Percentiles rank a stretch among this genome's conserved stretches.
These are phyloP conservation scores for Oryzias woworae DNA, from an alignment of 2,113 vertebrate genomes.

Conservation along the genomic window DNA sequence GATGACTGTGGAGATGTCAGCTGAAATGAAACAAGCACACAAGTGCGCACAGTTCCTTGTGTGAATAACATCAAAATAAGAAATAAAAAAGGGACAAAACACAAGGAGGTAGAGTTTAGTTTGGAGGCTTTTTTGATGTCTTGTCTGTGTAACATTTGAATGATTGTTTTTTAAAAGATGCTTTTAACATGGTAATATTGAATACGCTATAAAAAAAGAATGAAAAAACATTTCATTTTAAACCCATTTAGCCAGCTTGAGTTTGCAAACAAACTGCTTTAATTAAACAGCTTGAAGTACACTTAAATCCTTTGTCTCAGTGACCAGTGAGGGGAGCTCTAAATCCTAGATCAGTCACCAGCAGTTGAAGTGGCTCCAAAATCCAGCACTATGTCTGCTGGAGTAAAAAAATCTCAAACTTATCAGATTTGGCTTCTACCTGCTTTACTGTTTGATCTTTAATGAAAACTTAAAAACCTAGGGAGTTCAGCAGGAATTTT, in stretches of 20 bases:
- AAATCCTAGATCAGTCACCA: neutral
- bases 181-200: too few relatives aligned
- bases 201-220: too few relatives aligned
- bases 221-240: neutral
- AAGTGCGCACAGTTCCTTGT: conserved; percentile 43
- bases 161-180: too few relatives aligned
- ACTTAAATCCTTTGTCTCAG: too few relatives aligned
- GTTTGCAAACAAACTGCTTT: neutral
- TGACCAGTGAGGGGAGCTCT: conserved; percentile 7
- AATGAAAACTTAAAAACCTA: too few relatives aligned
- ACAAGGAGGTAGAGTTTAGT: conserved; percentile 7
- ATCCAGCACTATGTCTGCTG: too few relatives aligned
- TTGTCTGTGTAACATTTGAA: neutral
- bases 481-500: neutral
- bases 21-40: conserved; percentile 69
- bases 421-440: too few relatives aligned
- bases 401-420: too few relatives aligned
- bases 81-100: conserved; percentile 22
- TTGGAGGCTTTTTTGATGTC: neutral
- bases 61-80: conserved; percentile 41
- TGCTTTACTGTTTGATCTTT: too few relatives aligned
- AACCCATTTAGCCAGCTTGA: neutral
- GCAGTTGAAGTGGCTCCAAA: too few relatives aligned
- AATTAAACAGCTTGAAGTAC: neutral
- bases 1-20: conserved; percentile 93